Evolutionary conservation across 2,888 invertebrate genomes (phyloP), one percentile per base, ranked within the genome.

Genomic region (Neoscelio sp.): DNA sequence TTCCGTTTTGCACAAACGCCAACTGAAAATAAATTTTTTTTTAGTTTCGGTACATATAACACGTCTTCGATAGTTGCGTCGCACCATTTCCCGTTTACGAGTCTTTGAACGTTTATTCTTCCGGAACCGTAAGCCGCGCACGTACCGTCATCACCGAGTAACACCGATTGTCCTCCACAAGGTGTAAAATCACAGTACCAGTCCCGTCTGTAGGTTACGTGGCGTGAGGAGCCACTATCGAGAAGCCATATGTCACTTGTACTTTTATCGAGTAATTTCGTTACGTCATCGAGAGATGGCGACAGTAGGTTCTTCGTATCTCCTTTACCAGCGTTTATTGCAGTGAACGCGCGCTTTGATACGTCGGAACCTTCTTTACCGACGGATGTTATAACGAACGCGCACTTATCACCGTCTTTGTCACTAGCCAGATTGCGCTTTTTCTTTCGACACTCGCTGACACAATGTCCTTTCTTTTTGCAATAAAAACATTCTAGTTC

Each of bases 111-210:
- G n/a, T 42, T 40, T 20, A 67, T 44, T n/a, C 5, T 42, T 6
- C 62, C 62, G 0, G 33, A 30, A 10, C 62, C 62, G 10, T 17
- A 6, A 0, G 18, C 60, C 2, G 17, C 30, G 8, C 60, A 52
- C 1, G 23, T 20, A 6, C 60, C 64, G 23, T 81, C 46, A 13
- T 82, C 80, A 5, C 80, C 83, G 8, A 81, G 71, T 15, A 33
- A 17, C 0, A 80, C 70, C 0, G 44, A 20, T 3, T 74, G 76
- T 2, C 60, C 71, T 18, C 33, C 33, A 8, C 20, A 12, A 7
- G 56, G 42, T 6, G 52, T n/a, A 12, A 76, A 80, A 10, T 80
- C 71, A 5, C 40, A 65, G 6, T 60, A 77, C 82, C 82, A 83
- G 0, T 84, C 82, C 2, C 71, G 12, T 7, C 23, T 18, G 8